Conservation (phyloP, 2,888 invertebrate genomes). For the Leucoptera coffeella region DNA sequence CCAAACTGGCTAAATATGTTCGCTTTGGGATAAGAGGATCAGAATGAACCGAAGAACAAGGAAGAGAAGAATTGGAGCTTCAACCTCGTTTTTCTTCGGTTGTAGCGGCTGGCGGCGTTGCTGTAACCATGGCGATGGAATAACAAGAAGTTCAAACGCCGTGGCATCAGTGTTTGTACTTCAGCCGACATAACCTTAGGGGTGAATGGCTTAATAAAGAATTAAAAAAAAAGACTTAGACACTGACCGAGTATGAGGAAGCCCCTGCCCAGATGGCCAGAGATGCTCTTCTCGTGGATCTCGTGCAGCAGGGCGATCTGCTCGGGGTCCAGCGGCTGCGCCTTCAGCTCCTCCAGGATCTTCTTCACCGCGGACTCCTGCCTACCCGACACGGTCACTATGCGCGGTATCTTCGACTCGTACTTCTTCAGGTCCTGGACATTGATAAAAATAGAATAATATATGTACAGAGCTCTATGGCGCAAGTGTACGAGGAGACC, state of each 20-base stretch:
- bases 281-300: conserved; percentile 24
- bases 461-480: no score
- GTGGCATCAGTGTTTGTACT: no score
- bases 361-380: conserved; percentile 30
- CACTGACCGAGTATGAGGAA: conserved; percentile 37
- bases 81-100: no score
- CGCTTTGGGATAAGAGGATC: no score
- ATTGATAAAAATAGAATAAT: background rate
- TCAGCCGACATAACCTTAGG: background rate
- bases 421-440: conserved; percentile 10
- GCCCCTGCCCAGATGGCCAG: conserved; percentile 58
- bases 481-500: no score
- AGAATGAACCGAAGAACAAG: no score
- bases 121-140: no score
- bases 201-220: background rate
- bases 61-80: no score
- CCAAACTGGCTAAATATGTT: no score
- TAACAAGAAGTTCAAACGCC: no score
- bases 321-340: conserved; percentile 25
- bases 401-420: conserved; percentile 21
- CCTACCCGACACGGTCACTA: conserved; percentile 50
- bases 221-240: no score
- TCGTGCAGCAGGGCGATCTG: conserved; percentile 34
- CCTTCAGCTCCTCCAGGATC: conserved; percentile 15
- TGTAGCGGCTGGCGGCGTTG: no score